These are phyloP conservation scores for Heliconius congener DNA, from an alignment of 1,140 invertebrate species.

Conservation along the genomic window DNA sequence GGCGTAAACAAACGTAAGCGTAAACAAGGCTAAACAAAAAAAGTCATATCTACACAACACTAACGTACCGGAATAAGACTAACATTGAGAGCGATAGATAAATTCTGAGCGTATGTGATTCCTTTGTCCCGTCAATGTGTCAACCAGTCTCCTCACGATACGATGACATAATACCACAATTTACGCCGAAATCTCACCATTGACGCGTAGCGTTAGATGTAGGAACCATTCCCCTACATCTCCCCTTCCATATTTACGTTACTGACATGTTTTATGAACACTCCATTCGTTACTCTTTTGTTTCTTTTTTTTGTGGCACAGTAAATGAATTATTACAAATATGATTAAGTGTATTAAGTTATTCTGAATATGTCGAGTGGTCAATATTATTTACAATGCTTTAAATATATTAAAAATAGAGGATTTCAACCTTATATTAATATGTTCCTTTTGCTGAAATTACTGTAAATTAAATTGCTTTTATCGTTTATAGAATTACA, in stretches of 20 bases:
- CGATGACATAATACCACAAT: slow-evolving; percentile 60
- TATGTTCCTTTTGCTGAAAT: too few relatives aligned
- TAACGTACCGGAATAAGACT: slow-evolving; percentile 35
- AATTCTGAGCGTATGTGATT: slow-evolving; percentile 59
- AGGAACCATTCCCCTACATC: slow-evolving; percentile 10
- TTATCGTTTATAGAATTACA: too few relatives aligned
- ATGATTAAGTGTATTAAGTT: not conserved
- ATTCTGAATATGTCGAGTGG: not conserved
- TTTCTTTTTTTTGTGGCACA: not conserved
- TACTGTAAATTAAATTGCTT: too few relatives aligned
- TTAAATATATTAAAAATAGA: too few relatives aligned
- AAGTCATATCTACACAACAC: slow-evolving; percentile 49
- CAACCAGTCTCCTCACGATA: slow-evolving; percentile 50
- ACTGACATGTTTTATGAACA: slow-evolving; percentile 23
- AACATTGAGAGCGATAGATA: slow-evolving; percentile 55
- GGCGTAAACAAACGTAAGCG: too few relatives aligned
- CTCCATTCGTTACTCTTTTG: not conserved
- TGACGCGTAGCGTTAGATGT: slow-evolving; percentile 14
- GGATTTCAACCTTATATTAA: too few relatives aligned
- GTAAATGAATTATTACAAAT: not conserved
- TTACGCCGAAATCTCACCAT: slow-evolving; percentile 37
- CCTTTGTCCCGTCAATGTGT: slow-evolving; percentile 77
- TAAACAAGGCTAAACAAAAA: too few relatives aligned
- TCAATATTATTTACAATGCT: not conserved
- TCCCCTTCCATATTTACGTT: slow-evolving; percentile 23